Evolutionary conservation across 2,113 vertebrate species (phyloP).

Genomic region (Guaruba guarouba): DNA sequence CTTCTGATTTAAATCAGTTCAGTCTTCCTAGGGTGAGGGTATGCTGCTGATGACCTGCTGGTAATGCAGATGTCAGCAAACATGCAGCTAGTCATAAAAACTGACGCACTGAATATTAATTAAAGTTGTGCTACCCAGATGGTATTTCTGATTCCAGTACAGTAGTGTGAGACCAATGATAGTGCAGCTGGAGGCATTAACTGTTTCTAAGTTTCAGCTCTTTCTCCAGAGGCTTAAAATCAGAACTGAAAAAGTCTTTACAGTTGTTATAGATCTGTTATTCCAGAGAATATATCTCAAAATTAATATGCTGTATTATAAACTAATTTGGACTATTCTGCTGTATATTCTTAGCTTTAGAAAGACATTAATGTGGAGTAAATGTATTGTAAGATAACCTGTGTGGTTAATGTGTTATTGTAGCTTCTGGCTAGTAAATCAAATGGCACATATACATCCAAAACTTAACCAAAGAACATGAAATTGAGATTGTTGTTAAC

Average conservation of each 20-base stretch:
- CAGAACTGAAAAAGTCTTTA: neutral
- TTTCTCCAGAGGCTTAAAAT: neutral
- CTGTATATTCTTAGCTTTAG: neutral
- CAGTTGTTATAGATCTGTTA: accelerated
- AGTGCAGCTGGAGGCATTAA: neutral
- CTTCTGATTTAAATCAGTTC: neutral
- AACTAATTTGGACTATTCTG: neutral
- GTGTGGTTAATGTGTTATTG: neutral
- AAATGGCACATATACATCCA: neutral
- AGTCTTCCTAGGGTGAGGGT: neutral
- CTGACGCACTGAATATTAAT: neutral
- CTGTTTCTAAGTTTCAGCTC: neutral
- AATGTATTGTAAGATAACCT: neutral
- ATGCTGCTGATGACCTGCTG: neutral
- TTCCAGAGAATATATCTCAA: neutral
- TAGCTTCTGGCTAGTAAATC: neutral
- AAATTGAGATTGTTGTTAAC: neutral
- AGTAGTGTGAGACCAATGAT: neutral
- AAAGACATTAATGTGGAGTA: neutral
- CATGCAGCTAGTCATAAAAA: neutral
- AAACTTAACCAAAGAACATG: neutral
- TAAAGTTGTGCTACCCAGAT: neutral
- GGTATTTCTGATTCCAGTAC: neutral
- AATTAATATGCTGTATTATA: neutral
- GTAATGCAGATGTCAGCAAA: neutral